Percentiles rank a stretch among this genome's conserved stretches.
Evolutionary conservation across 2,113 vertebrate species (phyloP).

Genomic region (Pachycephala philippinensis): DNA sequence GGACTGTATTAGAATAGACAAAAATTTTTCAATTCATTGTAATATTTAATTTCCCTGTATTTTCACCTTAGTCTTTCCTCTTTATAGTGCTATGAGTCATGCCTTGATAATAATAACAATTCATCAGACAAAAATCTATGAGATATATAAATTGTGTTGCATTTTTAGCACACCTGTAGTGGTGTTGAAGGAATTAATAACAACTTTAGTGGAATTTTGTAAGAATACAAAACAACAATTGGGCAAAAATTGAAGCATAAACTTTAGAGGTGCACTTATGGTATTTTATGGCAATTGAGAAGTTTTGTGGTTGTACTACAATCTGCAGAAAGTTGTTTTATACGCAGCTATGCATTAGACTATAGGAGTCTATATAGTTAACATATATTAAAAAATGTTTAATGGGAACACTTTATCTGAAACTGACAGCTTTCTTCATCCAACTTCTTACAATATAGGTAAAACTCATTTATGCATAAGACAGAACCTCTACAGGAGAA

Average conservation of each 20-base stretch:
- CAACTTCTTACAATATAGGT: not conserved
- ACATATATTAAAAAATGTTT: not conserved
- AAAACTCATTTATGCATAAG: not conserved
- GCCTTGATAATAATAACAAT: not conserved
- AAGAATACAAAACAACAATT: not conserved
- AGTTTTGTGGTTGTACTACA: not conserved
- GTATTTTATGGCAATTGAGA: not conserved
- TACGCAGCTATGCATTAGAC: rapidly evolving
- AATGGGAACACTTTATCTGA: not conserved
- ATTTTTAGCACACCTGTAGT: not conserved
- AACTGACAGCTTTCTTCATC: not conserved
- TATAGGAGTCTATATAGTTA: not conserved
- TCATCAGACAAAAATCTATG: not conserved
- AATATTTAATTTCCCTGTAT: not conserved
- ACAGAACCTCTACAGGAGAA: not conserved
- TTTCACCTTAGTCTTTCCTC: not conserved
- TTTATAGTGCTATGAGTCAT: not conserved
- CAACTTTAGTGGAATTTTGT: not conserved
- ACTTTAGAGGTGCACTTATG: not conserved
- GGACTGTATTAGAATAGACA: not conserved
- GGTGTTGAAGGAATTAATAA: not conserved
- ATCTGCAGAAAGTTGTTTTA: not conserved
- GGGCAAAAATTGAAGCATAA: not conserved
- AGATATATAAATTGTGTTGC: not conserved
- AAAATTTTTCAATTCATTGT: not conserved